Evolutionary conservation across 1,140 invertebrate genomes (phyloP).

Genomic region (Drusus annulatus): DNA sequence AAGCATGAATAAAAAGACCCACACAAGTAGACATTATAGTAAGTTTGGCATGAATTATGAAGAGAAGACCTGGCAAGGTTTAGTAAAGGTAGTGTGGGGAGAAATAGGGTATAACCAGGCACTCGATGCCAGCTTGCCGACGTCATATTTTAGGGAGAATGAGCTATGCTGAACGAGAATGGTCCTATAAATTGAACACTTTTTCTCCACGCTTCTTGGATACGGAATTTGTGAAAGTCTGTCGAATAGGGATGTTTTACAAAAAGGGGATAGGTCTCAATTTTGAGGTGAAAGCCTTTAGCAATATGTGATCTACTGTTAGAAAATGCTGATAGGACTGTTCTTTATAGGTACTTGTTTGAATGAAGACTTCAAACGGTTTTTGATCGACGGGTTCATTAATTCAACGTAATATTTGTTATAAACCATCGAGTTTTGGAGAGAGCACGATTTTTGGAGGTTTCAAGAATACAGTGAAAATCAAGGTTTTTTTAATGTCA

Average conservation of each 20-base stretch:
- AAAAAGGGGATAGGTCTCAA: conserved; percentile 8
- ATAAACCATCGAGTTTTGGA: too few relatives aligned
- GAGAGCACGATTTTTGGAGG: too few relatives aligned
- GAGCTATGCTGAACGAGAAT: conserved; percentile 45
- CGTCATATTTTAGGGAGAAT: conserved; percentile 53
- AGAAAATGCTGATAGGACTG: too few relatives aligned
- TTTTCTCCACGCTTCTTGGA: conserved; percentile 50
- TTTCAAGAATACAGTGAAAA: too few relatives aligned
- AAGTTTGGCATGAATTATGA: conserved; percentile 55
- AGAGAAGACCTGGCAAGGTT: conserved; percentile 54
- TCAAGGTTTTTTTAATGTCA: too few relatives aligned
- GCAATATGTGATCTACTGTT: too few relatives aligned
- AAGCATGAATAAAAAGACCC: not conserved
- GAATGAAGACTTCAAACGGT: too few relatives aligned
- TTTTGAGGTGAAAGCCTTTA: not conserved
- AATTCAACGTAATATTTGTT: too few relatives aligned
- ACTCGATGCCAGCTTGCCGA: conserved; percentile 56
- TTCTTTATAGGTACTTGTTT: too few relatives aligned
- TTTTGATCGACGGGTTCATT: too few relatives aligned
- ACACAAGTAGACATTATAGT: not conserved
- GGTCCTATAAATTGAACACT: conserved; percentile 55
- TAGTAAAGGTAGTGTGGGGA: not conserved
- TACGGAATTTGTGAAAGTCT: conserved; percentile 55
- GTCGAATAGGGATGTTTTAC: conserved; percentile 33
- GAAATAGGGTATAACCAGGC: conserved; percentile 41